These are phyloP conservation scores for Rotaria sp. DNA, from an alignment of 2,888 invertebrate genomes.

Conservation along the genomic window DNA sequence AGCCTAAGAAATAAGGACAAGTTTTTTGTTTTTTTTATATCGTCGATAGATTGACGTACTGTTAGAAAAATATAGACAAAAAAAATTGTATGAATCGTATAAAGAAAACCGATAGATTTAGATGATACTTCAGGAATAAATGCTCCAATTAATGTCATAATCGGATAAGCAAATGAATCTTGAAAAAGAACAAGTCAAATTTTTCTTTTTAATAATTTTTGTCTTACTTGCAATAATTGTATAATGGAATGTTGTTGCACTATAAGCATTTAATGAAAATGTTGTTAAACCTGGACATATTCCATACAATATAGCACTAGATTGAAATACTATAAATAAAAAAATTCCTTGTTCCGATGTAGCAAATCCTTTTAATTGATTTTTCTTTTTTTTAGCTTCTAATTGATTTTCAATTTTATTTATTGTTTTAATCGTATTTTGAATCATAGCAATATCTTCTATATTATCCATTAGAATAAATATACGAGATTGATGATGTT, in stretches of 20 bases:
- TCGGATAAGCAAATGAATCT: conserved; percentile 1
- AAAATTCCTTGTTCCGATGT: not conserved
- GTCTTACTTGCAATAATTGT: conserved; percentile 1
- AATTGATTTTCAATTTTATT: conserved; percentile 1
- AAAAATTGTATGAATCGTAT: not conserved
- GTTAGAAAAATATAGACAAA: not conserved
- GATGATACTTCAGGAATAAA: not conserved
- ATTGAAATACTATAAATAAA: not conserved
- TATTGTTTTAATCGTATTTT: not conserved
- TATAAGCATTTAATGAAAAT: conserved; percentile 3
- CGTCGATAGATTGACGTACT: not conserved
- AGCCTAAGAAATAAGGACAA: not conserved
- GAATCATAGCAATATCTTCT: not conserved
- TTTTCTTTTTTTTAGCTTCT: not conserved
- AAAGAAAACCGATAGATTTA: not conserved
- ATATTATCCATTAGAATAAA: conserved; percentile 4
- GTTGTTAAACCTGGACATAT: not conserved
- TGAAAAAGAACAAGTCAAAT: not conserved
- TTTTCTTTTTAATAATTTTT: not conserved
- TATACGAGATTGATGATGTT: not conserved
- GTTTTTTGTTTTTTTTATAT: not conserved
- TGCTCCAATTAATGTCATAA: not conserved
- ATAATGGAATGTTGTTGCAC: conserved; percentile 7
- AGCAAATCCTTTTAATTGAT: not conserved
- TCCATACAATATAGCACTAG: not conserved